Base-by-base conservation (phyloP, 2,888 invertebrate species). In the Drosophila mimica region DNA sequence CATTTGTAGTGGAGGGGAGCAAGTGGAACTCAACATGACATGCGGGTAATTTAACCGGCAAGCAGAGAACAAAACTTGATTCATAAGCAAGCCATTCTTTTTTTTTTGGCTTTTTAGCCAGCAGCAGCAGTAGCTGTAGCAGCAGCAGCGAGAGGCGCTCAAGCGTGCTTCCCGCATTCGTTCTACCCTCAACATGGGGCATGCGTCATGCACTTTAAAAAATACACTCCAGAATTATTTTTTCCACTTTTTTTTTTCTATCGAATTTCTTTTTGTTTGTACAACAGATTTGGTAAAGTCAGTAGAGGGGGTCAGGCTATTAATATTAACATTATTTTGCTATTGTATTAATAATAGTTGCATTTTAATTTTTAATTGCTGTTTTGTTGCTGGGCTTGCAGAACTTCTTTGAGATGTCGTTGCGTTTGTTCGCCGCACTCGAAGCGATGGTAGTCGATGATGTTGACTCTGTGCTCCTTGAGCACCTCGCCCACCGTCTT, bases 391-490 rank as follows among this genome's bases (percentile, higher is more conserved):
- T 91, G 83, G 7, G 85, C 88, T 38, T 84, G 83, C 49, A 91
- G 82, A 46, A 90, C 77, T 36, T 89, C 78, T 34, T 85, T 83
- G 9, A 90, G 78, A 49, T 81, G 80, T 15, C 72, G 68, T 43
- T 85, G 84, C 9, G 82, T 79, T 36, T 67, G 79, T 56, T 97
- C 98, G 2, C 99, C 98, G 92, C 98, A 97, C 91, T 98, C 97
- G 93, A 96, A 98, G 74, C 99, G 95, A 71, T 96, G 95, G 93
- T 97, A 99, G 92, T 98, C 97, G 11, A 97, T 88, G 28, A 98
- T 93, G 91, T 95, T 94, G 0, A 95, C 92, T 71, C 95, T 94
- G 82, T 96, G 94, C 74, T 95, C 95, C 58, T 95, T 93, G 64
- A 97, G 92, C 15, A 97, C 94, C 78, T 97, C 95, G 46, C 95